Base-by-base conservation (phyloP, 2,113 vertebrate species). In the Cephalopterus ornatus region DNA sequence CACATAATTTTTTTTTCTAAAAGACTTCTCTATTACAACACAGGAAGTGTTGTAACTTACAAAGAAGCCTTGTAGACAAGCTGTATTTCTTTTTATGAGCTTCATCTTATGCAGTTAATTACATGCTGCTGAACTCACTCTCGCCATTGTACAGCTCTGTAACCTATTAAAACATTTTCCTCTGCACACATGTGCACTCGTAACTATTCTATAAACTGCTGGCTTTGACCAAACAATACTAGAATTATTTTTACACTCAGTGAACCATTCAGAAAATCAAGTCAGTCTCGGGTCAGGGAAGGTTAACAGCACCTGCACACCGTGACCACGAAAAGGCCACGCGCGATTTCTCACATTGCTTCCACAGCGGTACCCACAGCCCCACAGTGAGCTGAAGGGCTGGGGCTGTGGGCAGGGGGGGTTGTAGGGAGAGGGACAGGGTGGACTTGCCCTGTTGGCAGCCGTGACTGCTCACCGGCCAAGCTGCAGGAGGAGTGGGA, bases 381-480 rank as follows among this genome's bases (percentile, higher is more conserved):
- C 22, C 14, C 23, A 0, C 23, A 24, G 41, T 0, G 46, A 37
- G 41, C 49, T 2, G 16, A 15, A 32, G 46, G 71, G 30, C 23
- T 11, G 18, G 30, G 41, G 41, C 49, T 24, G 46, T 2, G 15
- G 35, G 14, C 37, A 15, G 5, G 0, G 27, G 4, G 16, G 11
- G 27, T 16, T 35, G 67, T 18, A 19, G 18, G 53, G 56, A 35
- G 1, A 5, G 35, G 30, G 13, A 49, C 27, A 11, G 5, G 11
- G 33, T 6, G 56, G 26, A 9, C 21, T 28, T 15, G 50, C 9
- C 35, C 14, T 9, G 30, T 41, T 1, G 3, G 44, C 26, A n/a
- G 39, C 59, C 20, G 35, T 0, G 1, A 9, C 21, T 6, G 30
- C 79, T 70, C 0, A 0, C 15, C 41, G 37, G 75, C 28, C 0